phyloP scores from a whole-genome alignment of 2,888 invertebrate species.

The Heliconius ismenius region DNA sequence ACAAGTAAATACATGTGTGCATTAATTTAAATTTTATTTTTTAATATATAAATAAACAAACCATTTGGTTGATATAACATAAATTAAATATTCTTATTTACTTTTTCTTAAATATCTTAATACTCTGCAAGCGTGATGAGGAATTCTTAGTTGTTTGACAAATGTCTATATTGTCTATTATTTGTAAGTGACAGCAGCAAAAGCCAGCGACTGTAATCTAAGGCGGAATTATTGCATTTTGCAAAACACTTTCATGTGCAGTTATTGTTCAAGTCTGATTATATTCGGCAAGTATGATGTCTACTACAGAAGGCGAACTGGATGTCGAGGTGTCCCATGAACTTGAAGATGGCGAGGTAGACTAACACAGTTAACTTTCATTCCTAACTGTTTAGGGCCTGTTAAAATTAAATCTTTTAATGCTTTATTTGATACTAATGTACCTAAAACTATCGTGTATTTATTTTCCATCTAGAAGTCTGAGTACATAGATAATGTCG shows the following conservation, averaged over 20 bases:
- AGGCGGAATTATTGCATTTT: conserved; percentile 64
- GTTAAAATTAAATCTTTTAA: conserved; percentile 28
- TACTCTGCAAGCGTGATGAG: conserved; percentile 20
- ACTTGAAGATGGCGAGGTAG: conserved; percentile 86
- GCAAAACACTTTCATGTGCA: conserved; percentile 62
- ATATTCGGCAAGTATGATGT: conserved; percentile 67
- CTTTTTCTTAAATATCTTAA: conserved; percentile 1
- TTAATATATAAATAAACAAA: not conserved
- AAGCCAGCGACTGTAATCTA: conserved; percentile 46
- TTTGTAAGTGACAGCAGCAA: conserved; percentile 53
- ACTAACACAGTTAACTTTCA: conserved; percentile 34
- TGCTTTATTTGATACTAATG: not conserved
- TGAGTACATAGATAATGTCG: not conserved
- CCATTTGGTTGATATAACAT: not conserved
- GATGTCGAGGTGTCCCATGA: conserved; percentile 82
- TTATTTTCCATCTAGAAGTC: not conserved
- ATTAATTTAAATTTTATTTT: not conserved
- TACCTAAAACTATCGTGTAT: not conserved
- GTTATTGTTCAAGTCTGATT: conserved; percentile 51
- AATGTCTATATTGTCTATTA: conserved; percentile 48
- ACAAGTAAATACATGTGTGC: not conserved
- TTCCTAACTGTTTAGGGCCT: not conserved
- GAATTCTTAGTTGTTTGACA: conserved; percentile 34
- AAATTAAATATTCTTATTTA: not conserved
- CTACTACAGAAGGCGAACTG: conserved; percentile 83